Percentiles rank a stretch among this genome's conserved stretches.
Conservation (phyloP, 2,113 vertebrate species). For the Budorcas taxicolor region DNA sequence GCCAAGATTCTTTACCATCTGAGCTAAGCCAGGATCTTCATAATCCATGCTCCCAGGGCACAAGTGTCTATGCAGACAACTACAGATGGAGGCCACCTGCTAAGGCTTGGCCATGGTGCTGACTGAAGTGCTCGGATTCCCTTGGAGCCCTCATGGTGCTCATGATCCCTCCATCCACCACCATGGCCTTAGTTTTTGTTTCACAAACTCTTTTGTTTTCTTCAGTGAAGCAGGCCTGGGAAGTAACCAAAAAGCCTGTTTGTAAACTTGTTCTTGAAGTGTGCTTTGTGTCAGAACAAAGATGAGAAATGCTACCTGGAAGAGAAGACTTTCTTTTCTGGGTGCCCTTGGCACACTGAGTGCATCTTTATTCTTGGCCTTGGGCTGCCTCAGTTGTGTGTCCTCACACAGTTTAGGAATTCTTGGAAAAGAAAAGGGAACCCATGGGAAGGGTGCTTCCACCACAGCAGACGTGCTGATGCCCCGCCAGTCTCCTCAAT, state of each 20-base stretch:
- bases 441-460: neutral
- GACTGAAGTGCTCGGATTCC: neutral
- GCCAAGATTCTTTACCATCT: too few species aligned
- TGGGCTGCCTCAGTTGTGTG: neutral
- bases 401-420: neutral
- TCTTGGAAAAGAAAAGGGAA: neutral
- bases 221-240: neutral
- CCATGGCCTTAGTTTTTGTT: neutral
- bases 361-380: neutral
- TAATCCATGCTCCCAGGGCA: rapidly evolving
- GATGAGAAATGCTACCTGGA: neutral
- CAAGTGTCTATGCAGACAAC: neutral
- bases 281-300: neutral
- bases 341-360: neutral
- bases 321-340: neutral
- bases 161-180: neutral
- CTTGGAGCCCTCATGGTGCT: neutral
- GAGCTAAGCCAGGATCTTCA: neutral
- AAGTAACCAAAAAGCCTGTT: neutral
- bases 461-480: neutral
- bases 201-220: neutral
- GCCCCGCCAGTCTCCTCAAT: neutral
- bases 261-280: neutral
- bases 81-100: neutral
- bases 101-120: neutral